These are phyloP conservation scores for Helarctos malayanus DNA, from an alignment of 2,797 vertebrate species.

Conservation along the genomic window DNA sequence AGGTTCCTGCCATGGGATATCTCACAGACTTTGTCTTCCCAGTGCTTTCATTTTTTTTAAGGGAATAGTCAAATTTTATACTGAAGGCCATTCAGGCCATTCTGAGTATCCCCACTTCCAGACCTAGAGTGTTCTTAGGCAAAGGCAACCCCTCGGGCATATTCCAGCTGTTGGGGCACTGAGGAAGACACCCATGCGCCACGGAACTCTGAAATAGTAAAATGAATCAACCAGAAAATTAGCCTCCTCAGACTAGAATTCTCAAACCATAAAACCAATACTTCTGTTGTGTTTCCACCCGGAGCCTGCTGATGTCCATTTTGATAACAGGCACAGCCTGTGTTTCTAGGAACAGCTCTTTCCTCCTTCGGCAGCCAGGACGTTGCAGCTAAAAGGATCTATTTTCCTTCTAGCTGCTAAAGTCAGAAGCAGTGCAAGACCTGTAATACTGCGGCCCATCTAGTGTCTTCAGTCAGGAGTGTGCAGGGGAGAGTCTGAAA, in stretches of 20 bases:
- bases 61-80: neutral
- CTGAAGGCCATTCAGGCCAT: neutral
- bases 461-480: neutral
- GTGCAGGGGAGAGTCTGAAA: neutral
- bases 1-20: neutral
- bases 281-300: neutral
- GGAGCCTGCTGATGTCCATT: neutral
- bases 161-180: neutral
- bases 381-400: neutral
- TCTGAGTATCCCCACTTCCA: neutral
- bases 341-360: neutral
- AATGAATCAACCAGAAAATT: neutral
- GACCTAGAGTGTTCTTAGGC: neutral
- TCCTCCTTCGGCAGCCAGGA: neutral
- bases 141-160: neutral
- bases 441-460: neutral
- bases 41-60: neutral
- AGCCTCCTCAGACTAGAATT: neutral
- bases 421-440: neutral
- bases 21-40: neutral
- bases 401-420: slow-evolving; percentile 31
- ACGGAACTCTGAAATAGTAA: neutral
- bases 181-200: neutral
- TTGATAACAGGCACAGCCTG: neutral
- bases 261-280: neutral